phyloP scores from a whole-genome alignment of 2,113 vertebrate genomes.

The Actenoides hombroni region DNA sequence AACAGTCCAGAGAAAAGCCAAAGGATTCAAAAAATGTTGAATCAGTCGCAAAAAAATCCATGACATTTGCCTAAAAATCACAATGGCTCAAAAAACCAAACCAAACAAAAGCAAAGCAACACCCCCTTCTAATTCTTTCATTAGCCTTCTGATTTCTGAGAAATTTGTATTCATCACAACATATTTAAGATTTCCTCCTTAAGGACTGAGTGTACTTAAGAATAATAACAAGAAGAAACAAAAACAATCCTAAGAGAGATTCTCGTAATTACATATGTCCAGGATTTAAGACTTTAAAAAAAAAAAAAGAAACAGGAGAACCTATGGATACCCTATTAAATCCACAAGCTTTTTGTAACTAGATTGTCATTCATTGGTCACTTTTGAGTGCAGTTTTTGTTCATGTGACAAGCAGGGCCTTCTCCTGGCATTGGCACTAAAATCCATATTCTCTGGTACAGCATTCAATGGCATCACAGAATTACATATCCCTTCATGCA shows the following conservation, averaged over 20 bases:
- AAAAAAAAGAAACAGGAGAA: neutral
- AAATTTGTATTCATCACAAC: neutral
- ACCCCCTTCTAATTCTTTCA: neutral
- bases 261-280: neutral
- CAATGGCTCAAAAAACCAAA: neutral
- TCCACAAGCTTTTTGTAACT: neutral
- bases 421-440: neutral
- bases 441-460: neutral
- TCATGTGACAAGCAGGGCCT: neutral
- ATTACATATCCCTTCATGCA: neutral
- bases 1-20: neutral
- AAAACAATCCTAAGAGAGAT: neutral
- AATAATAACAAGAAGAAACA: neutral
- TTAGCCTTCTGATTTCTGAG: neutral
- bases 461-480: neutral
- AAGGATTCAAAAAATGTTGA: neutral
- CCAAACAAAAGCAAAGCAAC: neutral
- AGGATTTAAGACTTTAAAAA: neutral
- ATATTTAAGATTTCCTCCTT: neutral
- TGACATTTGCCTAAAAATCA: neutral
- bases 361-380: neutral
- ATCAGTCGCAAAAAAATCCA: neutral
- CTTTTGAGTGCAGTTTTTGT: neutral
- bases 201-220: neutral
- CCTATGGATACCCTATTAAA: neutral